These are phyloP conservation scores for Cantharis rufa DNA, from an alignment of 2,888 invertebrate species.

Conservation along the genomic window DNA sequence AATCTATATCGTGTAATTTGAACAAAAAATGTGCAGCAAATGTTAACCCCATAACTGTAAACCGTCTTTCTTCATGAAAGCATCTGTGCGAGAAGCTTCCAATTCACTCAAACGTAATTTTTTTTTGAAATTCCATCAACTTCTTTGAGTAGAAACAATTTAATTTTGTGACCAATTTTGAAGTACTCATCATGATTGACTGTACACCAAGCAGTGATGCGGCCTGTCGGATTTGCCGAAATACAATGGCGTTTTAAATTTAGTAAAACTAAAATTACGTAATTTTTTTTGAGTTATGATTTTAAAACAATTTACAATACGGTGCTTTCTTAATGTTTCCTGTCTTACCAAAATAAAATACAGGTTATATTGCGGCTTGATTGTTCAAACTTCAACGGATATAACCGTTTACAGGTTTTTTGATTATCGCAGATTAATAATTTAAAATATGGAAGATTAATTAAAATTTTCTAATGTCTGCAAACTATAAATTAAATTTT, in stretches of 20 bases:
- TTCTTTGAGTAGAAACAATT: not conserved
- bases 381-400: conserved; percentile 1
- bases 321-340: conserved; percentile 8
- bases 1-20: not conserved
- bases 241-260: not conserved
- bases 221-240: not conserved
- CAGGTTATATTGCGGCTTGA: conserved; percentile 8
- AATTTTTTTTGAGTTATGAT: not conserved
- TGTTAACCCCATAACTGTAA: not conserved
- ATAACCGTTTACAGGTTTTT: not conserved
- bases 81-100: not conserved
- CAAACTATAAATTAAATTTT: not conserved
- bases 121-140: not conserved
- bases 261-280: not conserved
- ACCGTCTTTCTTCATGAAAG: not conserved
- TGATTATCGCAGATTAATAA: not conserved
- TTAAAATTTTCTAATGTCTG: not conserved
- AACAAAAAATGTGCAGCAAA: not conserved
- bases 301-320: not conserved
- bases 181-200: not conserved
- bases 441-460: not conserved
- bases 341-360: conserved; percentile 8
- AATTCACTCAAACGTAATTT: not conserved
- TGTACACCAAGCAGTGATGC: not conserved
- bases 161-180: not conserved